phyloP scores from a whole-genome alignment of 2,888 invertebrate genomes.

The Papilio elwesi region DNA sequence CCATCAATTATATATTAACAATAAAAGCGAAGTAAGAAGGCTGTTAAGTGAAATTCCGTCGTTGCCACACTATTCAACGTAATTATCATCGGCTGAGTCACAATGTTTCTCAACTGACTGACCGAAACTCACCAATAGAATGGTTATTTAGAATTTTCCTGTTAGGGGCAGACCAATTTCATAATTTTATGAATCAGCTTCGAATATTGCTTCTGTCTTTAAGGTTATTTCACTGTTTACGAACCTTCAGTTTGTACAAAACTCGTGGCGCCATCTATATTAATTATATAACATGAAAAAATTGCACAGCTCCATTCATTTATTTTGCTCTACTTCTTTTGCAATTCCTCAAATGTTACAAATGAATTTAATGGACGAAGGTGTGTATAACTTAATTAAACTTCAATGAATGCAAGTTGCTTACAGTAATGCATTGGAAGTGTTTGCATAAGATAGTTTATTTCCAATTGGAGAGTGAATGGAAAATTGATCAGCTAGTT shows the following conservation, averaged over 20 bases:
- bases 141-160: conserved; percentile 37
- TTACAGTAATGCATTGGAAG: too few species aligned
- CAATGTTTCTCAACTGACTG: conserved; percentile 34
- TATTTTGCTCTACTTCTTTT: neutral
- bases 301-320: too few species aligned
- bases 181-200: conserved; percentile 34
- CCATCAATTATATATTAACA: neutral
- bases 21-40: neutral
- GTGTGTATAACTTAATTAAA: too few species aligned
- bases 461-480: too few species aligned
- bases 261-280: conserved; percentile 17
- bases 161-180: conserved; percentile 36
- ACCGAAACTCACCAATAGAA: conserved; percentile 33
- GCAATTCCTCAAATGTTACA: neutral
- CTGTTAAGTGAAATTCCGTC: conserved; percentile 8
- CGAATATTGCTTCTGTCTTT: conserved; percentile 7
- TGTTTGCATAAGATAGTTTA: too few species aligned
- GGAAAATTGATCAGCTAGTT: too few species aligned
- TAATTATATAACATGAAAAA: neutral
- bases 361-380: neutral
- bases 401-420: too few species aligned
- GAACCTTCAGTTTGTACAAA: neutral
- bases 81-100: conserved; percentile 32
- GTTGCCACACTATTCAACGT: conserved; percentile 22
- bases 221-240: conserved; percentile 11